Evolutionary conservation across 2,797 vertebrate species (phyloP), one percentile per base, ranked within the genome.

Genomic region (Pangasius krempfi): DNA sequence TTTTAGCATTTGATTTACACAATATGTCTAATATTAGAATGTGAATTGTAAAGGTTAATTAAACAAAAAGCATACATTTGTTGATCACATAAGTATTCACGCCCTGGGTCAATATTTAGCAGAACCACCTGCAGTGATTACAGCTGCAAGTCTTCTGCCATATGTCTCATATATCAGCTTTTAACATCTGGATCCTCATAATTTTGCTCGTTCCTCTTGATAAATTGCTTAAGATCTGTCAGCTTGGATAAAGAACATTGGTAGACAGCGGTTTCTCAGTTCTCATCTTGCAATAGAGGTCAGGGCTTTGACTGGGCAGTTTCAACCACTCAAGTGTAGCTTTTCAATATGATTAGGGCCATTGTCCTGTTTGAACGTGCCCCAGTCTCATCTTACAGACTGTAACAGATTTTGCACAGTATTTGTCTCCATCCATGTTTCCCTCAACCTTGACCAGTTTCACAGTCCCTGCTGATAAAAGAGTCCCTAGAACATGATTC

Each of bases 91-190:
- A 60, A 22, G 20, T 81, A 60, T 82, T 37, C 25, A 82, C 20
- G 1, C 79, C 8, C 12, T 25, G 22, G 22, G 54, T 60, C 37
- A 64, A 27, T 62, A 64, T 82, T 62, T 40, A 40, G 27, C 25
- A 25, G 40, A 44, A 83, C 37, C 80, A 83, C n/a, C 37, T 81
- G 20, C 30, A 80, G 20, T 0, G 25, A 80, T 56, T 37, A 56
- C 25, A 52, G 75, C 47, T 16, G n/a, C n/a, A 30, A 52, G 76
- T 27, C 20, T 80, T 33, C 52, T 37, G n/a, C 75, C 27, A 20
- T 30, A 78, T 54, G 50, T 54, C 75, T n/a, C n/a, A 18, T 79
- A 75, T 47, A 8, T 52, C 27, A 78, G 76, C n/a, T 79, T 79
- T 79, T 50, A 6, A 54, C 27, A 79, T 33, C 50, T 20, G 50